Evolutionary conservation across 2,797 vertebrate species (phyloP).

Genomic region (Helostoma temminkii): DNA sequence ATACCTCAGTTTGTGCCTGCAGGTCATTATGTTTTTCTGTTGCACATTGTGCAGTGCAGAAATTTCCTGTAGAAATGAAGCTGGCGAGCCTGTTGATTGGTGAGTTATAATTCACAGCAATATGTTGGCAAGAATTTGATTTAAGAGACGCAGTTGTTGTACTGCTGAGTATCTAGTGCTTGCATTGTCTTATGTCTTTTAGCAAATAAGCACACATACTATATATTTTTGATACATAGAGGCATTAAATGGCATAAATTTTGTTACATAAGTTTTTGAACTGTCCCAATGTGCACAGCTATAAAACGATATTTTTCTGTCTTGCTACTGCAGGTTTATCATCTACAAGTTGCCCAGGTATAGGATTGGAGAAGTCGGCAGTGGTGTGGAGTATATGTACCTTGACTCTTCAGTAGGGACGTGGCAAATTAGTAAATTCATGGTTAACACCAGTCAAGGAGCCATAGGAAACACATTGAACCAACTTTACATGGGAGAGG

Average conservation of each 20-base stretch:
- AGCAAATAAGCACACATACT: background rate
- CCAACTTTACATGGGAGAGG: conserved; percentile 85
- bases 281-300: too few relatives aligned
- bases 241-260: too few relatives aligned
- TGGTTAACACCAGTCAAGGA: conserved; percentile 86
- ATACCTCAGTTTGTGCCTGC: background rate
- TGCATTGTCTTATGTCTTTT: background rate
- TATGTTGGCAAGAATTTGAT: too few relatives aligned
- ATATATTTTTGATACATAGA: too few relatives aligned
- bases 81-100: conserved; percentile 90
- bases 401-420: conserved; percentile 84
- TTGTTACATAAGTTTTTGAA: too few relatives aligned
- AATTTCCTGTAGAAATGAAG: conserved; percentile 91
- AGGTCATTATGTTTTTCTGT: conserved; percentile 34
- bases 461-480: conserved; percentile 86
- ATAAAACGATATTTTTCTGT: background rate
- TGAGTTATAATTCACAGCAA: conserved; percentile 65
- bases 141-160: background rate
- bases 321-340: conserved; percentile 85
- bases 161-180: background rate
- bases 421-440: conserved; percentile 87
- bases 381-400: conserved; percentile 92
- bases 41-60: conserved; percentile 46
- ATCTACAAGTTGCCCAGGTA: conserved; percentile 92
- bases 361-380: conserved; percentile 71